These are phyloP conservation scores for Tetragnatha versicolor DNA, from an alignment of 1,140 invertebrate genomes.

Conservation along the genomic window DNA sequence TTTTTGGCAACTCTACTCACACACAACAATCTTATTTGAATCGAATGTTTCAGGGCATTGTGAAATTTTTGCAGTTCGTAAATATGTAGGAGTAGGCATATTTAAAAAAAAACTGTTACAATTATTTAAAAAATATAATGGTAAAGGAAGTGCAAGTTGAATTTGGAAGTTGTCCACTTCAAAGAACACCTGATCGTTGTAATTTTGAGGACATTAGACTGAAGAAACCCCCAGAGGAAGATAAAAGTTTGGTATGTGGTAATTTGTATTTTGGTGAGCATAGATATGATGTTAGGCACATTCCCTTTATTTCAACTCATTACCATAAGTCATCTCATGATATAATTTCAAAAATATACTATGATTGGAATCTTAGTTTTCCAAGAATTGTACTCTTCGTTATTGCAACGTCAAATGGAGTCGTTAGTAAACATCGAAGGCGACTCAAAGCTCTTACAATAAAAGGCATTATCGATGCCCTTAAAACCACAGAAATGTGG, in stretches of 20 bases:
- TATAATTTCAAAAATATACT: neutral
- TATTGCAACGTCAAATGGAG: constrained; percentile 14
- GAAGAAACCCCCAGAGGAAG: neutral
- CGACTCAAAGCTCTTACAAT: constrained; percentile 13
- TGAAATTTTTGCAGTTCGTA: no score
- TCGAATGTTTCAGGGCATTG: no score
- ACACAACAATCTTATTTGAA: no score
- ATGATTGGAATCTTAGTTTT: constrained; percentile 4
- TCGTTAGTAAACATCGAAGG: neutral
- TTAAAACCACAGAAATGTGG: constrained; percentile 64
- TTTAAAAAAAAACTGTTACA: no score
- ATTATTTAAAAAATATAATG: no score
- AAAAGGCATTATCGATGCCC: constrained; percentile 56
- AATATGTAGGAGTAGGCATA: no score
- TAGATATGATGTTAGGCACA: neutral
- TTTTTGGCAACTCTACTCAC: no score
- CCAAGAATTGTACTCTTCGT: constrained; percentile 52
- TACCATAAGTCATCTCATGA: neutral
- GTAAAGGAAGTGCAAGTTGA: constrained; percentile 8
- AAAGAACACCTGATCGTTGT: neutral
- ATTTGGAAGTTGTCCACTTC: constrained; percentile 4
- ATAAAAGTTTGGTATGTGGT: neutral
- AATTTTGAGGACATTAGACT: neutral
- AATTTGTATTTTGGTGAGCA: constrained; percentile 30
- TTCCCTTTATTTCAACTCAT: constrained; percentile 3